Base-by-base conservation (phyloP, 2,797 vertebrate genomes). In the Spinus olivaceus region DNA sequence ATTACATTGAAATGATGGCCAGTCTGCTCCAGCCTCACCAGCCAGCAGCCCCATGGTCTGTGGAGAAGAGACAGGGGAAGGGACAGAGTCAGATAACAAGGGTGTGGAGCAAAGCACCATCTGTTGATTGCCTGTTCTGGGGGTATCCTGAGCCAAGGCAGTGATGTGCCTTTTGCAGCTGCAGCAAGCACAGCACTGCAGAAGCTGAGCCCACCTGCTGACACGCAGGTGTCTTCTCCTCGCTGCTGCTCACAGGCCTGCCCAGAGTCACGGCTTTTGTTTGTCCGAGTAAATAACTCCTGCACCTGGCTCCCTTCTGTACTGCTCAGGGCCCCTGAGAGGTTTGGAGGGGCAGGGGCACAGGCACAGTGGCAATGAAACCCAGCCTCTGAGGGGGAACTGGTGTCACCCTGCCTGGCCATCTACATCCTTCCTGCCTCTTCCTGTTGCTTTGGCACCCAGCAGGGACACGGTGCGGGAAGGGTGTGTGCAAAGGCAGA, bases 381-480 rank as follows among this genome's bases (percentile, higher is more conserved):
- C 11, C 39, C 53, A 76, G 47, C 14, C 42, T 86, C 60, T 57
- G 60, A 90, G 51, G 51, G 32, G 25, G 17, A 76, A 20, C n/a
- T 37, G 35, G 24, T 57, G 35, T 72, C 28, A 56, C 41, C 6
- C 56, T 77, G 49, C 39, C 42, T 32, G 30, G 22, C 42, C 6
- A 3, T 33, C 50, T 32, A 15, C 46, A 42, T 32, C 37, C 74
- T 25, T 83, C 70, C 64, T 30, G 42, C 25, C 25, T 82, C 61
- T 76, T 86, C 56, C n/a, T 18, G 12, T 24, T 65, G 59, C 50
- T 85, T 73, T 88, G 57, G 20, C 46, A 27, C 16, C 8, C 67
- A 60, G 49, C 17, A 54, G 72, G 0, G 7, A 37, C 0, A 3
- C 3, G 14, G 19, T 1, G 0, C 0, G 0, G 28, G 46, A 37